Conservation (phyloP, 2,113 vertebrate genomes). For the Alligator sinensis region DNA sequence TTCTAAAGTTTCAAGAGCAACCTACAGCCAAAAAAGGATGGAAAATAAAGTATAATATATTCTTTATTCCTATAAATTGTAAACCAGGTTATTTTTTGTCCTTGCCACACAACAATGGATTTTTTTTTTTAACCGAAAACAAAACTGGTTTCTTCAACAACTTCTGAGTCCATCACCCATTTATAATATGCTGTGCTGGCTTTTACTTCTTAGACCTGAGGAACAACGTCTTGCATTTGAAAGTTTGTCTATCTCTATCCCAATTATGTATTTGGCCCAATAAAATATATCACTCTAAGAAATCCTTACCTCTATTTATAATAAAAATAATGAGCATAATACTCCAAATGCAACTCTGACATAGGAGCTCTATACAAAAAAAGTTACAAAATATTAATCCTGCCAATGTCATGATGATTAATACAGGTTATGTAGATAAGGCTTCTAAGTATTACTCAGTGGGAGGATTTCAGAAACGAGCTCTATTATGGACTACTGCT, state of each 20-base stretch:
- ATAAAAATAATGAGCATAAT: background rate
- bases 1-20: background rate
- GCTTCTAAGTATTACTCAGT: conserved; percentile 27
- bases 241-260: no score
- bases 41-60: background rate
- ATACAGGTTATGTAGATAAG: conserved; percentile 12
- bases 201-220: no score
- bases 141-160: background rate
- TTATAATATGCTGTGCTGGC: no score
- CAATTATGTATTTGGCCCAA: no score
- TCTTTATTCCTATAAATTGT: background rate
- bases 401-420: background rate
- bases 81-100: background rate
- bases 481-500: conserved; percentile 32
- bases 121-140: background rate
- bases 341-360: background rate
- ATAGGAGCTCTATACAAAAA: background rate
- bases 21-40: background rate
- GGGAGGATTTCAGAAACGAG: background rate
- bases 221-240: no score
- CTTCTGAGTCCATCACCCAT: background rate
- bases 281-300: no score
- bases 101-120: accelerated
- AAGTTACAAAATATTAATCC: background rate
- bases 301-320: background rate